These are phyloP conservation scores for Sylvia atricapilla DNA, from an alignment of 2,113 vertebrate species.

Conservation along the genomic window DNA sequence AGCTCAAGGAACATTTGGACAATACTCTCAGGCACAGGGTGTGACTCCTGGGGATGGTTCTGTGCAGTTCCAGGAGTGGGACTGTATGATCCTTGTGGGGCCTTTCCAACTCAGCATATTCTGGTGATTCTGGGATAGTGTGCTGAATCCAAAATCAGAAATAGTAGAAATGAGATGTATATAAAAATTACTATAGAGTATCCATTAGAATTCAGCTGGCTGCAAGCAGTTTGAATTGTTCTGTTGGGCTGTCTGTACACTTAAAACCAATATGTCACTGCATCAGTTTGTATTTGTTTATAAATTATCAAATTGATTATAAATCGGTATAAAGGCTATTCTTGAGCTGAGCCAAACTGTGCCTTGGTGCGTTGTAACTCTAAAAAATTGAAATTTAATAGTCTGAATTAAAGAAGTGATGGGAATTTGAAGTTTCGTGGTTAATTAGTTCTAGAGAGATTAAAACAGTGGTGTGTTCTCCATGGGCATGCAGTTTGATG, in stretches of 20 bases:
- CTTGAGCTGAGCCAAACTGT: not conserved
- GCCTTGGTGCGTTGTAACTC: not conserved
- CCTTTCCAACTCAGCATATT: not conserved
- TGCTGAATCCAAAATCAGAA: not conserved
- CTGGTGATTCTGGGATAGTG: not conserved
- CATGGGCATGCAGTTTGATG: not conserved
- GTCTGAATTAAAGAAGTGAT: not conserved
- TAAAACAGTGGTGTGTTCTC: not conserved
- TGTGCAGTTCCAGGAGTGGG: not conserved
- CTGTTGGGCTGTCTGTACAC: not conserved
- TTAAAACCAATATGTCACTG: not conserved
- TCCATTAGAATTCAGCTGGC: not conserved
- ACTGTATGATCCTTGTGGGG: not conserved
- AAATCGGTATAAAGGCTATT: not conserved
- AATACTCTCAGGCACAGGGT: accelerated
- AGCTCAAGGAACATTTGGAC: not conserved
- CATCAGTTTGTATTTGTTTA: not conserved
- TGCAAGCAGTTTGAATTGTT: not conserved
- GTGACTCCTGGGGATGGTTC: not conserved
- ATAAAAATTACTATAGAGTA: not conserved
- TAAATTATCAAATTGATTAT: not conserved
- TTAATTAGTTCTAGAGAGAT: not conserved
- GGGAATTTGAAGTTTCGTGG: not conserved
- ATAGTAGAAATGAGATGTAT: not conserved
- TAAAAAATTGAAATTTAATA: not conserved